Evolutionary conservation across 2,113 vertebrate genomes (phyloP).

Genomic region (Pedionomus torquatus): DNA sequence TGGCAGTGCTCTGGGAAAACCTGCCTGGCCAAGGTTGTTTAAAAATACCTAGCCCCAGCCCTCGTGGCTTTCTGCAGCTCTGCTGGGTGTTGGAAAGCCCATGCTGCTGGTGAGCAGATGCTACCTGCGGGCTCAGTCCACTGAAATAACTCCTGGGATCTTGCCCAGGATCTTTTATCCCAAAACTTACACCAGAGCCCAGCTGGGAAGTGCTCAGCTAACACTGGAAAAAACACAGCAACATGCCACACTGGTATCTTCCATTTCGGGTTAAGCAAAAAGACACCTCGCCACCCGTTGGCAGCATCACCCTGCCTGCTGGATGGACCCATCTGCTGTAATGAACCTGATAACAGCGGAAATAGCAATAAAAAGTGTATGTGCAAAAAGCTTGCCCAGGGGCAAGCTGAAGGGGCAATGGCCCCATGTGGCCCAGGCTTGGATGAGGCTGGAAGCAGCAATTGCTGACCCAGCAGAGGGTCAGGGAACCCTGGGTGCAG

Average conservation of each 20-base stretch:
- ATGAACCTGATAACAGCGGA: neutral
- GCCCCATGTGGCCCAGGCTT: accelerated
- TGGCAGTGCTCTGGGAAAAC: neutral
- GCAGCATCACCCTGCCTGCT: neutral
- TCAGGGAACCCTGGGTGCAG: neutral
- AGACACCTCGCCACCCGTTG: neutral
- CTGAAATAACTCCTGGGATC: neutral
- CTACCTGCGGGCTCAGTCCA: neutral
- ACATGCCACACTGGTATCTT: neutral
- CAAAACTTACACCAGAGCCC: neutral
- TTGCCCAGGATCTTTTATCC: neutral
- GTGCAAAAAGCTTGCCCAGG: neutral
- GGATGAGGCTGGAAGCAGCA: neutral
- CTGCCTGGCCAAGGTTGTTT: neutral
- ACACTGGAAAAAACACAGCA: neutral
- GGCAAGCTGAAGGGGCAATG: neutral
- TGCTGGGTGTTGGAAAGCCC: neutral
- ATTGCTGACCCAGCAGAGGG: neutral
- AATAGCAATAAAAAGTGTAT: neutral
- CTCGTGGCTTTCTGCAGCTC: neutral
- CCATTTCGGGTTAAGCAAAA: neutral
- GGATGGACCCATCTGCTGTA: neutral
- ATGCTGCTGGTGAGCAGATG: neutral
- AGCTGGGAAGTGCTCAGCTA: neutral
- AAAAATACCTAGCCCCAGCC: slow-evolving; percentile 17